Conservation (phyloP, 2,888 invertebrate genomes). For the Polymixis flavicincta region DNA sequence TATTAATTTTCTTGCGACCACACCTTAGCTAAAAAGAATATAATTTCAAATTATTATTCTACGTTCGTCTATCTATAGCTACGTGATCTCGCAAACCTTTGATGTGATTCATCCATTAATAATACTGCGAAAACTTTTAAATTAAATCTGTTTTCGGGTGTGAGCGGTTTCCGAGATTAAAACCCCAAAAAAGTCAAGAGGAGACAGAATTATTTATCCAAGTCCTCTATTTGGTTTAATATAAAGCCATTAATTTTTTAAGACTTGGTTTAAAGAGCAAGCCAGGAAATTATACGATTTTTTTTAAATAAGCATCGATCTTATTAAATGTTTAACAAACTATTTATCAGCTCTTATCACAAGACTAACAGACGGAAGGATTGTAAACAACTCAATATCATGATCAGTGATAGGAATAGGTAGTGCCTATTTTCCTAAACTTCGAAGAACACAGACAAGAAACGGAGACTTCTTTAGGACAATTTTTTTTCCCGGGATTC, state of each 20-base stretch:
- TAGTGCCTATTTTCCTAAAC: no score
- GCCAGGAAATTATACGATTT: neutral
- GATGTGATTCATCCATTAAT: constrained; percentile 9
- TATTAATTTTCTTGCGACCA: neutral
- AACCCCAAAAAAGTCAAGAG: no score
- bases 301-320: neutral
- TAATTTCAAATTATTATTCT: constrained; percentile 14
- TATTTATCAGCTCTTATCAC: constrained; percentile 46
- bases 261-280: neutral
- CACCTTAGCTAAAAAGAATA: neutral
- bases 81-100: constrained; percentile 4
- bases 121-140: neutral
- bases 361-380: constrained; percentile 20
- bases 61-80: neutral
- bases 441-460: no score
- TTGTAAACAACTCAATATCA: constrained; percentile 28
- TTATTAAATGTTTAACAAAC: neutral
- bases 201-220: neutral
- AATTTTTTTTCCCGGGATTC: no score
- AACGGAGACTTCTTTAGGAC: no score
- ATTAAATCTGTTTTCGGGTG: neutral
- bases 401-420: no score
- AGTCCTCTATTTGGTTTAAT: no score
- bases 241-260: no score
- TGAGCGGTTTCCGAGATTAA: constrained; percentile 1